Evolutionary conservation across 2,797 vertebrate species (phyloP).

Genomic region (Hylomyscus alleni): DNA sequence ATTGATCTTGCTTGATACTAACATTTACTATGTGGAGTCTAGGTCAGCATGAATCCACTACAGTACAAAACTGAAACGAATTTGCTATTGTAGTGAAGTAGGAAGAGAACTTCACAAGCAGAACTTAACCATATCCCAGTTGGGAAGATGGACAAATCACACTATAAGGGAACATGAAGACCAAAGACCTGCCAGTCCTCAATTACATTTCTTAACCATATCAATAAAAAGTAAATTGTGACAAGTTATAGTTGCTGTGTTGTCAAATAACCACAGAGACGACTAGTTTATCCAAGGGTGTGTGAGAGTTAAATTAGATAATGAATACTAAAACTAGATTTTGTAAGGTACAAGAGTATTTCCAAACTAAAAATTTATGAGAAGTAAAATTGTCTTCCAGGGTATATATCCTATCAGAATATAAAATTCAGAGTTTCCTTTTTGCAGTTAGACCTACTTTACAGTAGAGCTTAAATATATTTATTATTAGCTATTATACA

Average conservation of each 20-base stretch:
- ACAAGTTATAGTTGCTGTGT: neutral
- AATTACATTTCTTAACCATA: conserved; percentile 11
- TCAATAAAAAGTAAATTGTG: neutral
- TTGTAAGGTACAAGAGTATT: conserved; percentile 5
- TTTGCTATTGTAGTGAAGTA: neutral
- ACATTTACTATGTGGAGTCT: neutral
- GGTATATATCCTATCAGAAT: neutral
- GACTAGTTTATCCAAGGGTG: neutral
- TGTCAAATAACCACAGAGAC: conserved; percentile 16
- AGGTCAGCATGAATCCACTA: neutral
- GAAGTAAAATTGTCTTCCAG: neutral
- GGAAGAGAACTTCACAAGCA: neutral
- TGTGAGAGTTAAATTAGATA: conserved; percentile 30
- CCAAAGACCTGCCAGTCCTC: neutral
- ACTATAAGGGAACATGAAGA: neutral
- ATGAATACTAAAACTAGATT: neutral
- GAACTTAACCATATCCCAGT: neutral
- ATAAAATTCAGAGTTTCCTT: neutral
- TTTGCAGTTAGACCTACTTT: neutral
- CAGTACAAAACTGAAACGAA: conserved; percentile 24
- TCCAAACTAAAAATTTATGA: conserved; percentile 52
- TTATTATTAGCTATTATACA: conserved; percentile 19
- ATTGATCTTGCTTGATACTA: neutral
- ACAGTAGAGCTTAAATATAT: neutral
- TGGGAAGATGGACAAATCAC: neutral